These are phyloP conservation scores for Sylvicola cinctus DNA, from an alignment of 2,888 invertebrate genomes.

Conservation along the genomic window DNA sequence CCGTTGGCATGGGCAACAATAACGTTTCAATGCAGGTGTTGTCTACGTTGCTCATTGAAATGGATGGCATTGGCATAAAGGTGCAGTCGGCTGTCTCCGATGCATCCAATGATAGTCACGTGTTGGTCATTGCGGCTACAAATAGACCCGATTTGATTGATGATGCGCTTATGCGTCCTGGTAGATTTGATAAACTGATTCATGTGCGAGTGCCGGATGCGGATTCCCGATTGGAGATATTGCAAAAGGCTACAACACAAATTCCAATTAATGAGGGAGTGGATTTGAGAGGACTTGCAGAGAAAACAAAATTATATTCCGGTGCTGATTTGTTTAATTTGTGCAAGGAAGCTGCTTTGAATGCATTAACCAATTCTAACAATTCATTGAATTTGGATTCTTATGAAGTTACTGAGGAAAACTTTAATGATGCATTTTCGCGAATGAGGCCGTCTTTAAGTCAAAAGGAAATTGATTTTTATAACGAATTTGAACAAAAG, in stretches of 20 bases:
- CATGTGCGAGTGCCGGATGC: constrained; percentile 36
- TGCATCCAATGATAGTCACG: constrained; percentile 14
- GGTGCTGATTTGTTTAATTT: constrained; percentile 31
- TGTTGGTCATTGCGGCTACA: constrained; percentile 40
- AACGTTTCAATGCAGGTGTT: constrained; percentile 36
- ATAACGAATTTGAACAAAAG: not conserved
- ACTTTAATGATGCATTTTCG: not conserved
- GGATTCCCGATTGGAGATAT: constrained; percentile 27
- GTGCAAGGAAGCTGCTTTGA: constrained; percentile 23
- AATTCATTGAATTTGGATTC: not conserved
- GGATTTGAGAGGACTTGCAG: constrained; percentile 24
- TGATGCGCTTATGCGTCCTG: constrained; percentile 37
- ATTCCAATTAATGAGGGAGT: constrained; percentile 29
- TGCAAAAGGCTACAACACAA: constrained; percentile 24
- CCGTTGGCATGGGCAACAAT: constrained; percentile 12
- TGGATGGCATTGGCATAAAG: constrained; percentile 47
- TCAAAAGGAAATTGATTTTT: not conserved
- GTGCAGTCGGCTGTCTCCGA: constrained; percentile 11
- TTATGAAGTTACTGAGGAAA: not conserved
- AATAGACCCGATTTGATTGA: constrained; percentile 42
- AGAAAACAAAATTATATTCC: constrained; percentile 19
- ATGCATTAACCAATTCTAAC: too few species aligned
- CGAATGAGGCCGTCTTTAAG: not conserved
- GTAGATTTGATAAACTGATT: constrained; percentile 37
- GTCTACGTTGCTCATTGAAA: constrained; percentile 38